These are phyloP conservation scores for Eristalis arbustorum DNA, from an alignment of 2,888 invertebrate genomes.

Conservation along the genomic window DNA sequence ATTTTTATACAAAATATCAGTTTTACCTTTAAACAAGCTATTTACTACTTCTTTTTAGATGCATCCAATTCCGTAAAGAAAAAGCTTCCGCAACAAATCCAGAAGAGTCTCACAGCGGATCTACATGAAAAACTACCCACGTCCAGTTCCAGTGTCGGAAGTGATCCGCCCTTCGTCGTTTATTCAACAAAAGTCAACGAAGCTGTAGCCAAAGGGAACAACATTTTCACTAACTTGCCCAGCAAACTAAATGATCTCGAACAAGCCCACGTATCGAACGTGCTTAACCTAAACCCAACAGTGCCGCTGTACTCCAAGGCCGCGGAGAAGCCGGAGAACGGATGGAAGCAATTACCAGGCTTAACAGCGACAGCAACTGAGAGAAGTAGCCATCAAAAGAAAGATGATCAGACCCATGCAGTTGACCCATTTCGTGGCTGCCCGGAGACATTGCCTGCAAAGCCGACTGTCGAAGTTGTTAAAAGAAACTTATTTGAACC, in stretches of 20 bases:
- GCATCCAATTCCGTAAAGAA: neutral
- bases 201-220: neutral
- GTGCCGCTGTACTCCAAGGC: neutral
- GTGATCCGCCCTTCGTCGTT: neutral
- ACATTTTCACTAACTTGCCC: neutral
- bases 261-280: neutral
- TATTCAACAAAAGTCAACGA: neutral
- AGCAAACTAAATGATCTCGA: neutral
- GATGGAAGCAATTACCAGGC: neutral
- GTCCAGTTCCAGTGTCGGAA: neutral
- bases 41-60: neutral
- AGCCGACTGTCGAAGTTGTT: neutral
- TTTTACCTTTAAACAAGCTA: neutral
- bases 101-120: neutral
- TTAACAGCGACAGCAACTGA: neutral
- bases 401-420: neutral
- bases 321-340: neutral
- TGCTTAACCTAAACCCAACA: neutral
- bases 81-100: neutral
- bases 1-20: too few relatives aligned
- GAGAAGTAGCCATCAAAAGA: neutral
- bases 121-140: neutral
- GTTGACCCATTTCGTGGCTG: neutral
- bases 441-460: neutral
- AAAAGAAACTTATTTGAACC: neutral